Evolutionary conservation across 2,797 vertebrate genomes (phyloP).

Genomic region (Odontamblyopus lacepedii): DNA sequence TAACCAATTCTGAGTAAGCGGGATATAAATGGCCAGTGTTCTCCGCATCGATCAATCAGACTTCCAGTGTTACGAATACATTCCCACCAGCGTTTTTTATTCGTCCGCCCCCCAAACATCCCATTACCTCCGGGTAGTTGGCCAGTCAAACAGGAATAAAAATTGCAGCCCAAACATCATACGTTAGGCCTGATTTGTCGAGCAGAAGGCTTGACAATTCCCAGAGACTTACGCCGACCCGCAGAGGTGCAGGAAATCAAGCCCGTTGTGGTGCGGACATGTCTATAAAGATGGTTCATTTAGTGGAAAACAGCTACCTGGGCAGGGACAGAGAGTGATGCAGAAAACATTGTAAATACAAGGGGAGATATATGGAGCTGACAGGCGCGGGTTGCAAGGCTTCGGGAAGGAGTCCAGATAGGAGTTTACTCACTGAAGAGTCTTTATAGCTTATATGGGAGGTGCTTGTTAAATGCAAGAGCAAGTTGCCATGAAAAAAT

Average conservation of each 20-base stretch:
- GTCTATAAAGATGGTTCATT: conserved; percentile 98
- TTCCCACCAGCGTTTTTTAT: conserved; percentile 80
- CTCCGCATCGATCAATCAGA: conserved; percentile 85
- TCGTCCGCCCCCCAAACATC: conserved; percentile 87
- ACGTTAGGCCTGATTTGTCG: conserved; percentile 98
- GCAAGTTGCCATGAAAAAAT: conserved; percentile 48
- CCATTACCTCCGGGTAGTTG: conserved; percentile 77
- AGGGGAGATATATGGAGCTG: conserved; percentile 86
- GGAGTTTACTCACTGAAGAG: conserved; percentile 63
- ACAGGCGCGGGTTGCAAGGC: conserved; percentile 70
- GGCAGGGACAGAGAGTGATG: conserved; percentile 88
- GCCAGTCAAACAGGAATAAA: conserved; percentile 96
- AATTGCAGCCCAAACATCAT: conserved; percentile 96
- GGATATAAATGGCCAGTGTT: conserved; percentile 93
- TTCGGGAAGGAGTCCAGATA: conserved; percentile 66
- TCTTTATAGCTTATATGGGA: conserved; percentile 42
- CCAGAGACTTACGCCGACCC: conserved; percentile 88
- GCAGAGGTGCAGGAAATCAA: conserved; percentile 88
- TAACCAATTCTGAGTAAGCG: conserved; percentile 89
- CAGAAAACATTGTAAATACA: conserved; percentile 87
- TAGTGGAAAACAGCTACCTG: conserved; percentile 95
- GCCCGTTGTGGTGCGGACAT: conserved; percentile 89
- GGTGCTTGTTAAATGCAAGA: conserved; percentile 49
- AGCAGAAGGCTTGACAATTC: conserved; percentile 92
- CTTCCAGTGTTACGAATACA: conserved; percentile 72